These are phyloP conservation scores for Dermolepida albohirtum DNA, from an alignment of 2,888 invertebrate species.

Conservation along the genomic window DNA sequence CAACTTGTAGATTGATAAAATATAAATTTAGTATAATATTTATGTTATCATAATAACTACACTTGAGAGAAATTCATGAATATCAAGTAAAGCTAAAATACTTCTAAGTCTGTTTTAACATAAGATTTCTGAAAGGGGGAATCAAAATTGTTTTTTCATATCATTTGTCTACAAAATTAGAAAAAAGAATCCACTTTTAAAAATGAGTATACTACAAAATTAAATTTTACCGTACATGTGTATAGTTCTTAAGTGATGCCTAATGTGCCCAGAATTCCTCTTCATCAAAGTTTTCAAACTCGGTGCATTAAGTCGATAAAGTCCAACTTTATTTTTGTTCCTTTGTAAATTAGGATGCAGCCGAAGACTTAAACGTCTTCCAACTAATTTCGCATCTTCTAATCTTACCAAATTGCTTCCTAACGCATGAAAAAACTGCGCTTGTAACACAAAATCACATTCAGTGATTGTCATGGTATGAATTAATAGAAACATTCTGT, in stretches of 20 bases:
- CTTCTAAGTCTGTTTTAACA: no score
- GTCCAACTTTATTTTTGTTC: slow-evolving; percentile 54
- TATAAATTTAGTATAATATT: no score
- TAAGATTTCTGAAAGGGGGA: no score
- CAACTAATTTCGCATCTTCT: slow-evolving; percentile 56
- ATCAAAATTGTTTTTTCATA: no score
- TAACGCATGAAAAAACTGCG: slow-evolving; percentile 64
- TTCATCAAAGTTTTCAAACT: slow-evolving; percentile 59
- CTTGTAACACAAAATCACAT: slow-evolving; percentile 62
- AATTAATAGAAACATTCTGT: slow-evolving; percentile 60
- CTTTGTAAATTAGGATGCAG: slow-evolving; percentile 54
- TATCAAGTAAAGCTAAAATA: no score
- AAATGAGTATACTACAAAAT: not conserved
- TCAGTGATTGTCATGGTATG: slow-evolving; percentile 66
- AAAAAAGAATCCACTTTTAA: no score
- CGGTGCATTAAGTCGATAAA: slow-evolving; percentile 54
- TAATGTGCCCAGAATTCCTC: slow-evolving; percentile 57
- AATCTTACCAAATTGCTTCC: slow-evolving; percentile 49
- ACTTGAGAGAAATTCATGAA: no score
- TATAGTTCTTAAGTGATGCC: slow-evolving; percentile 62
- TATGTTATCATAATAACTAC: no score
- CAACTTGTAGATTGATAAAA: no score
- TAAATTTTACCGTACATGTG: slow-evolving; percentile 59
- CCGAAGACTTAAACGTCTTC: slow-evolving; percentile 56
- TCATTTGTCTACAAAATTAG: no score